These are phyloP conservation scores for Motacilla alba DNA, from an alignment of 2,113 vertebrate species.

Conservation along the genomic window DNA sequence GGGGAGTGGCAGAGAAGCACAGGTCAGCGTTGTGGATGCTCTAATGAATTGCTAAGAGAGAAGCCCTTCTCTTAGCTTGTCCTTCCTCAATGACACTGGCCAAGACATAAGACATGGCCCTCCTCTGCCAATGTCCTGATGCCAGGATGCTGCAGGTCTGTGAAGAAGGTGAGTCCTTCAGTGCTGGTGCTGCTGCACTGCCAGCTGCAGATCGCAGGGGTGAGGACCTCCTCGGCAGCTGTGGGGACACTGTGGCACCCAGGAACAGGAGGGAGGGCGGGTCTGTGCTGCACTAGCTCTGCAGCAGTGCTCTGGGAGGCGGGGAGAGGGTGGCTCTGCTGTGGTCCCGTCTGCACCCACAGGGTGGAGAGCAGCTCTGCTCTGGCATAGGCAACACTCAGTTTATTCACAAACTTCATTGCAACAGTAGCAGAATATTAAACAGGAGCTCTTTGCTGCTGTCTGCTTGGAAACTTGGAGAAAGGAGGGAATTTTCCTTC, in stretches of 20 bases:
- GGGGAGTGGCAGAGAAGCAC: not conserved
- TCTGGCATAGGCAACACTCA: not conserved
- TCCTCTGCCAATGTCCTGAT: not conserved
- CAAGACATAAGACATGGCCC: not conserved
- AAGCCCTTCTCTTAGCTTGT: not conserved
- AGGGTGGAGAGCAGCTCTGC: constrained; percentile 19
- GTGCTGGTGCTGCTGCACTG: not conserved
- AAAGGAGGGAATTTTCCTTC: constrained; percentile 13
- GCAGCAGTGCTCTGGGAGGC: not conserved
- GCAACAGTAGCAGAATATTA: constrained; percentile 49
- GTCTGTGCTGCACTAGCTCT: not conserved
- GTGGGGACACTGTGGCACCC: not conserved
- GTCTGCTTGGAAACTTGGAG: constrained; percentile 43
- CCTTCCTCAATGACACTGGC: not conserved
- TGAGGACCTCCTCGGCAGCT: not conserved
- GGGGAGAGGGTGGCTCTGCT: not conserved
- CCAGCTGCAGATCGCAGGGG: not conserved
- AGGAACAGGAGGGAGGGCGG: not conserved
- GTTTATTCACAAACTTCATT: constrained; percentile 42
- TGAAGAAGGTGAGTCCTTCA: not conserved
- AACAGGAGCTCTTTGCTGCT: constrained; percentile 18
- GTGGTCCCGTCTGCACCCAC: not conserved
- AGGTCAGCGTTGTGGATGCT: not conserved
- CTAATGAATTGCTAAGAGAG: not conserved
- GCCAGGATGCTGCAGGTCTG: not conserved